Conservation (phyloP, 2,888 invertebrate species). For the Trypoxylon attenuatum region DNA sequence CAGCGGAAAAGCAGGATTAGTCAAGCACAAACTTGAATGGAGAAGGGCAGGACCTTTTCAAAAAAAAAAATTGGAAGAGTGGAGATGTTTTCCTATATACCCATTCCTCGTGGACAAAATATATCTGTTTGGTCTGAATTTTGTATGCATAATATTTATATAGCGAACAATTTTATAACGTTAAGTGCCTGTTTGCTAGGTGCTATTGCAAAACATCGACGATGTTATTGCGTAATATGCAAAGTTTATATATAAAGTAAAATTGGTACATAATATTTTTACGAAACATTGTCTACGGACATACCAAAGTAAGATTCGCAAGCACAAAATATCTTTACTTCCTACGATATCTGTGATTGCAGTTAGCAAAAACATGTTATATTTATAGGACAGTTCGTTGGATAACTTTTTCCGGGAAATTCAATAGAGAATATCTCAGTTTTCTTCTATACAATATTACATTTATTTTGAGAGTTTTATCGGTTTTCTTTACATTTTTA, state of each 20-base stretch:
- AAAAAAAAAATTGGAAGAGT: constrained; percentile 12
- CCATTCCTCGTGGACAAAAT: constrained; percentile 50
- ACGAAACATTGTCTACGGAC: no score
- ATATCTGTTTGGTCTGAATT: constrained; percentile 10
- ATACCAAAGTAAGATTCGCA: no score
- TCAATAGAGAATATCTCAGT: no score
- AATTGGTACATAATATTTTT: neutral
- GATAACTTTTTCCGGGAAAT: no score
- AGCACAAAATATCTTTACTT: no score
- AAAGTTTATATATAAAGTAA: neutral
- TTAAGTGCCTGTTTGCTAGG: constrained; percentile 9
- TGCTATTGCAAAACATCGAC: constrained; percentile 14
- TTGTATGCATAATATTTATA: neutral
- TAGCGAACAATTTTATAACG: constrained; percentile 13
- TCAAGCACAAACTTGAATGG: neutral
- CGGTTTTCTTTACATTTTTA: no score
- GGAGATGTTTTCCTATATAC: constrained; percentile 35
- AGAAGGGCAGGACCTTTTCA: neutral
- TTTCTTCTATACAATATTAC: no score
- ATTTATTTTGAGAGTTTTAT: no score
- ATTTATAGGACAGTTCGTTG: no score
- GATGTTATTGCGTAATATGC: constrained; percentile 1
- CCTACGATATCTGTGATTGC: no score
- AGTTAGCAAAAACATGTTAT: no score
- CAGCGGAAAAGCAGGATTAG: constrained; percentile 64